These are phyloP conservation scores for Hyalella azteca DNA, from an alignment of 2,888 invertebrate genomes.

Conservation along the genomic window DNA sequence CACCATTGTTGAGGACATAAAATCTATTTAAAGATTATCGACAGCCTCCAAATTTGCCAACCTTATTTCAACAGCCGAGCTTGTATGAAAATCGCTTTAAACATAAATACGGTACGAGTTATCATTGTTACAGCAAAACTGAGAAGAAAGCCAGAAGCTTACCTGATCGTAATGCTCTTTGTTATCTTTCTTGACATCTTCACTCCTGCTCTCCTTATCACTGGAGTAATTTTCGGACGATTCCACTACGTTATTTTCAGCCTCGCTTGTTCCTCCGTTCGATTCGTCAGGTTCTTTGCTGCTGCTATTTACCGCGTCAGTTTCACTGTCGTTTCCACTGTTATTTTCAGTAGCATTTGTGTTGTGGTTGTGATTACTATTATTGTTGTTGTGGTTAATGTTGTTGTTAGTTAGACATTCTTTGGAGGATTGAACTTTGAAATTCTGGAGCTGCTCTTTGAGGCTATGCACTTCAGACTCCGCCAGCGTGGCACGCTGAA, in stretches of 20 bases:
- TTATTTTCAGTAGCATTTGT: constrained; percentile 35
- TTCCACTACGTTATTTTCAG: constrained; percentile 46
- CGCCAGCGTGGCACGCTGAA: constrained; percentile 55
- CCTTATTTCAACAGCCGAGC: too few relatives aligned
- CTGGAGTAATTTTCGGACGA: constrained; percentile 44
- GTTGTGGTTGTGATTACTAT: constrained; percentile 38
- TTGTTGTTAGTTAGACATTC: constrained; percentile 53
- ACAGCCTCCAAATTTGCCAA: too few relatives aligned
- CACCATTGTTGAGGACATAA: too few relatives aligned
- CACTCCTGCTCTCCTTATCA: constrained; percentile 40
- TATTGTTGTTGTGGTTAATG: constrained; percentile 47
- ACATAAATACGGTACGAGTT: too few relatives aligned
- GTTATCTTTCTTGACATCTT: constrained; percentile 36
- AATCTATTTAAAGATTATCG: too few relatives aligned
- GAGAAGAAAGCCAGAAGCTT: not conserved
- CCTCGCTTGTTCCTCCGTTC: constrained; percentile 28
- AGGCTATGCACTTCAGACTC: constrained; percentile 56
- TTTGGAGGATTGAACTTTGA: constrained; percentile 51
- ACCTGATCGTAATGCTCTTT: constrained; percentile 6
- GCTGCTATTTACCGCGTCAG: constrained; percentile 13
- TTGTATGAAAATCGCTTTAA: too few relatives aligned
- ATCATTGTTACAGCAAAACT: not conserved
- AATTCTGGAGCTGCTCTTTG: constrained; percentile 54
- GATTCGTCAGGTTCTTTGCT: constrained; percentile 14
- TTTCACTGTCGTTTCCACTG: constrained; percentile 13